Base-by-base conservation (phyloP, 2,888 invertebrate species). In the Brenthis hecate region DNA sequence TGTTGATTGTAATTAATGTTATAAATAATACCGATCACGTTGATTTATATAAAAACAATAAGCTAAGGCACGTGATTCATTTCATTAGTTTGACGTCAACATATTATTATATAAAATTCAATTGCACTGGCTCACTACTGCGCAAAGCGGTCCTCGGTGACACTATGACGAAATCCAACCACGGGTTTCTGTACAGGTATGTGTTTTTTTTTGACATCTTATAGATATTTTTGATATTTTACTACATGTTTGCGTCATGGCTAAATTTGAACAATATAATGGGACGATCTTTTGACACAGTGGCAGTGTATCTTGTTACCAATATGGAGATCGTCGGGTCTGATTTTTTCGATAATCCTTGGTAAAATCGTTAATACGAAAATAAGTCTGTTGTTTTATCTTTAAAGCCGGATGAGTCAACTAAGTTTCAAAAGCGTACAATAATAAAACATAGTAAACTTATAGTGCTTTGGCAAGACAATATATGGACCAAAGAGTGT, bases 111-210 rank as follows among this genome's bases (percentile, higher is more conserved):
- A 63, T 53, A 16, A 16, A 13, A n/a, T 2, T 48, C n/a, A 58
- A 14, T 71, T 67, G 67, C 70, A 77, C 76, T 82, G 79, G 80
- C 77, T 81, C 80, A 75, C 73, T 80, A 71, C 72, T 64, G 78
- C 70, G 74, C 72, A 74, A 78, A 75, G 77, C 78, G 74, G 71
- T 76, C 75, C 67, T 32, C 71, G 66, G 74, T 81, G 80, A 78
- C 80, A 80, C 78, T 77, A 76, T 84, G 82, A 81, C 78, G 84
- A 81, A 81, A 83, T 78, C 75, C 65, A 62, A 73, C 73, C 75
- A 70, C 76, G 69, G 71, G 74, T 72, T 72, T 55, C 73, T 69
- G 78, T 81, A 83, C 85, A 80, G 81, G 82, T 84, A 83, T 82
- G 72, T 76, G 75, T 73, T 77, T 77, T 81, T 77, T 79, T 74